Evolutionary conservation across 2,888 invertebrate genomes (phyloP), one percentile per base, ranked within the genome.

Genomic region (Patella depressa): DNA sequence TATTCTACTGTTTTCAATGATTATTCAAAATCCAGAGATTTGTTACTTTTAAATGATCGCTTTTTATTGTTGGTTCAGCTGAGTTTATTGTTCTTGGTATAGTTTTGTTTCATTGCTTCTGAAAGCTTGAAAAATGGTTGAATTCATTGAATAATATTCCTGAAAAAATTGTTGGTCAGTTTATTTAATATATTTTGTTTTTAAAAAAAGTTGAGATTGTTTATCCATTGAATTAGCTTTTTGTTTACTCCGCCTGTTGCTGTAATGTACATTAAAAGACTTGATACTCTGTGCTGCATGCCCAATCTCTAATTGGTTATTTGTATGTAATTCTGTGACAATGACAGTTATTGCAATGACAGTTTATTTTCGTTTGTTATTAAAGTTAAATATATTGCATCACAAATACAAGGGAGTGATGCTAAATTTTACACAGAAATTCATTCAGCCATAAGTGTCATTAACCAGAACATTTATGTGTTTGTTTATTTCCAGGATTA

Each of bases 61-160:
- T 45, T 45, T 45, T 45, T 45, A 5, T 45, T 4, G 17, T 71
- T 29, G 29, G 29, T 15, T 45, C n/a, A n/a, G n/a, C n/a, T 71
- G 9, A 71, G 17, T 71, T 14, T 71, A 29, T 34, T 45, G 45
- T 71, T 71, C 15, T 9, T 71, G 24, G 4, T 24, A 29, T 9
- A 11, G 29, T 19, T 19, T 71, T 29, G 14, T n/a, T 34, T 71
- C 29, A 34, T 71, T 71, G 71, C 4, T 71, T 14, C 15, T 71
- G 71, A 34, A 15, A 45, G 71, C n/a, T 71, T 71, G 71, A 71
- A 34, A 29, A 34, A 29, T 71, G 71, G 71, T 71, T 34, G 34
- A 19, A 17, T 34, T 71, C 14, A 34, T 70, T 70, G 29, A 19
- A 29, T 9, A 15, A 34, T 19, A 45, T 34, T 34, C 45, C 45